A percentile compares a stretch with the other conserved stretches of the same genome.
phyloP scores from a whole-genome alignment of 2,113 vertebrate species.

The Lepus timidus region DNA sequence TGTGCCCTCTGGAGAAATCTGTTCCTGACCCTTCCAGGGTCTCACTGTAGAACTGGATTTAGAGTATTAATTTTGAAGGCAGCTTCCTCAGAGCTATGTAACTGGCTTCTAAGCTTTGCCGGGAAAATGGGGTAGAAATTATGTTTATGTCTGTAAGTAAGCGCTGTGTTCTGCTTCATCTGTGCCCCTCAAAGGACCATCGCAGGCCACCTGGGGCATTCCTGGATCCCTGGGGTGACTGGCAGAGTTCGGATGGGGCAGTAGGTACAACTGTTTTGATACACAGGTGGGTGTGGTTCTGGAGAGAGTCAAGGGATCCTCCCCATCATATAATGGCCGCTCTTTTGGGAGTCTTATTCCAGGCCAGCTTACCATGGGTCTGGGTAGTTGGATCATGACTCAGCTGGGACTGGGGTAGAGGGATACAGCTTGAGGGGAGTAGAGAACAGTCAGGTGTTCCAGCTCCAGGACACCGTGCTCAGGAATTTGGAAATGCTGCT shows the following conservation, averaged over 20 bases:
- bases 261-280: not conserved
- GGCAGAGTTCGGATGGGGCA: not conserved
- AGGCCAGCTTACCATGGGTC: conserved; percentile 7
- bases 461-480: conserved; percentile 73
- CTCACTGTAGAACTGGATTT: not conserved
- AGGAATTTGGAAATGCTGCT: conserved; percentile 81
- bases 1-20: conserved; percentile 10
- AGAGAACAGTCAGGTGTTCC: not conserved
- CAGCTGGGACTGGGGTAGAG: not conserved
- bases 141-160: not conserved
- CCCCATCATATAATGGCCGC: not conserved
- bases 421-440: conserved; percentile 15
- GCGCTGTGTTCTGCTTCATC: not conserved
- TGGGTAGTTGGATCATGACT: not conserved
- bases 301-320: not conserved
- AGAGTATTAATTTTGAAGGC: conserved; percentile 36
- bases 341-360: not conserved
- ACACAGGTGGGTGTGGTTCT: not conserved
- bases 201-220: not conserved
- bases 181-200: not conserved
- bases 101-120: conserved; percentile 41
- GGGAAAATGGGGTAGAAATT: conserved; percentile 5
- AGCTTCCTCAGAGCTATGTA: conserved; percentile 47
- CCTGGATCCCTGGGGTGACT: not conserved
- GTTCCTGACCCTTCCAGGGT: not conserved